Evolutionary conservation across 2,888 invertebrate species (phyloP).

Genomic region (Scelioninae gen. 1): DNA sequence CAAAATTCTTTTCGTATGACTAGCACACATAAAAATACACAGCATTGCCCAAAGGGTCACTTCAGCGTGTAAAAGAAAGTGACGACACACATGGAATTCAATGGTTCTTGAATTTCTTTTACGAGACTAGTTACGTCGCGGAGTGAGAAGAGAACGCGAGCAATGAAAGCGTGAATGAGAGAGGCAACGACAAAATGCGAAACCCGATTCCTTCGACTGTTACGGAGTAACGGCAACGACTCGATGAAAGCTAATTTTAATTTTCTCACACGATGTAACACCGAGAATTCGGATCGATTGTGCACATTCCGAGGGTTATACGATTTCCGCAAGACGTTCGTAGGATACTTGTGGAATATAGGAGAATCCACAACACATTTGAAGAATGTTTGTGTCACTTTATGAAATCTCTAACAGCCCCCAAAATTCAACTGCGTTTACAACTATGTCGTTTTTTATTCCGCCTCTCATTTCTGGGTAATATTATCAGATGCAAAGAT

Average conservation of each 20-base stretch:
- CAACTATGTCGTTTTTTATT: no score
- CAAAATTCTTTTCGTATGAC: slow-evolving; percentile 68
- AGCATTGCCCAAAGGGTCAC: slow-evolving; percentile 65
- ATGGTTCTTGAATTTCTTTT: slow-evolving; percentile 69
- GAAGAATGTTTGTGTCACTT: slow-evolving; percentile 60
- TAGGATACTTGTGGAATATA: slow-evolving; percentile 62
- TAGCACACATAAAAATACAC: slow-evolving; percentile 64
- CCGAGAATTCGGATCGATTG: slow-evolving; percentile 68
- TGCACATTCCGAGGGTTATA: slow-evolving; percentile 62
- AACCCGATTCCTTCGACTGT: slow-evolving; percentile 66
- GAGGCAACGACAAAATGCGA: slow-evolving; percentile 56
- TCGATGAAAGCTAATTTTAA: slow-evolving; percentile 70
- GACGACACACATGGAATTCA: slow-evolving; percentile 68
- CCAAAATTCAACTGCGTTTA: slow-evolving; percentile 36
- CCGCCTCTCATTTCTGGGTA: no score
- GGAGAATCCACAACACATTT: slow-evolving; percentile 52
- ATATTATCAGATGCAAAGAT: no score
- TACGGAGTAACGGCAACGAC: slow-evolving; percentile 60
- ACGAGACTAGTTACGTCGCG: slow-evolving; percentile 66
- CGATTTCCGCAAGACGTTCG: slow-evolving; percentile 66
- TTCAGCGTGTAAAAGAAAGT: slow-evolving; percentile 66
- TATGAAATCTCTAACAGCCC: slow-evolving; percentile 54
- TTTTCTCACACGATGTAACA: slow-evolving; percentile 70
- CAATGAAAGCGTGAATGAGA: slow-evolving; percentile 59
- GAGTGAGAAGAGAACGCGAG: slow-evolving; percentile 68